These are phyloP conservation scores for Gastrophryne carolinensis DNA, from an alignment of 2,797 vertebrate genomes.

Conservation along the genomic window DNA sequence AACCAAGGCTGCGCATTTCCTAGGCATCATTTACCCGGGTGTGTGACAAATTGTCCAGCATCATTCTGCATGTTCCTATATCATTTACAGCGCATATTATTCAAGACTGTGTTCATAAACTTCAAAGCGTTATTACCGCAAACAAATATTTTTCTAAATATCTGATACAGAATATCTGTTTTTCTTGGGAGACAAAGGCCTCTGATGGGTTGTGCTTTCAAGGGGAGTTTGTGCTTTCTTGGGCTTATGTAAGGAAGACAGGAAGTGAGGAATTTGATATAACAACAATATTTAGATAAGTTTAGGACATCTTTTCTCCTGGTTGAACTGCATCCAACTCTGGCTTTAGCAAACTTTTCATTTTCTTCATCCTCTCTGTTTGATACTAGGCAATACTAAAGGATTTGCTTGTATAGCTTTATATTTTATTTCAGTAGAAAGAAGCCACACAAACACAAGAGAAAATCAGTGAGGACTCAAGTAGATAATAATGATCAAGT, in stretches of 20 bases:
- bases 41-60: slow-evolving; percentile 26
- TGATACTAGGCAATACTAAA: slow-evolving; percentile 55
- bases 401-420: slow-evolving; percentile 36
- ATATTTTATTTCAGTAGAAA: slow-evolving; percentile 16
- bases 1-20: too few relatives aligned
- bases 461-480: neutral
- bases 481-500: too few relatives aligned
- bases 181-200: slow-evolving; percentile 60
- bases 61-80: slow-evolving; percentile 1
- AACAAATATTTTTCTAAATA: slow-evolving; percentile 62
- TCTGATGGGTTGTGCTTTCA: slow-evolving; percentile 59
- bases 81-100: slow-evolving; percentile 17
- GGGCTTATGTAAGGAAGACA: slow-evolving; percentile 65
- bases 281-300: slow-evolving; percentile 75
- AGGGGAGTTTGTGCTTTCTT: slow-evolving; percentile 64
- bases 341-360: slow-evolving; percentile 55
- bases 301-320: slow-evolving; percentile 68
- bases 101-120: slow-evolving; percentile 1
- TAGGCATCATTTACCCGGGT: neutral
- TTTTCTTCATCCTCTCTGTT: slow-evolving; percentile 59
- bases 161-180: slow-evolving; percentile 58
- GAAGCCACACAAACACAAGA: slow-evolving; percentile 11
- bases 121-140: slow-evolving; percentile 41
- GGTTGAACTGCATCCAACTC: slow-evolving; percentile 65
- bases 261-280: slow-evolving; percentile 69